phyloP scores from a whole-genome alignment of 1,140 invertebrate genomes.

The Drusus annulatus region DNA sequence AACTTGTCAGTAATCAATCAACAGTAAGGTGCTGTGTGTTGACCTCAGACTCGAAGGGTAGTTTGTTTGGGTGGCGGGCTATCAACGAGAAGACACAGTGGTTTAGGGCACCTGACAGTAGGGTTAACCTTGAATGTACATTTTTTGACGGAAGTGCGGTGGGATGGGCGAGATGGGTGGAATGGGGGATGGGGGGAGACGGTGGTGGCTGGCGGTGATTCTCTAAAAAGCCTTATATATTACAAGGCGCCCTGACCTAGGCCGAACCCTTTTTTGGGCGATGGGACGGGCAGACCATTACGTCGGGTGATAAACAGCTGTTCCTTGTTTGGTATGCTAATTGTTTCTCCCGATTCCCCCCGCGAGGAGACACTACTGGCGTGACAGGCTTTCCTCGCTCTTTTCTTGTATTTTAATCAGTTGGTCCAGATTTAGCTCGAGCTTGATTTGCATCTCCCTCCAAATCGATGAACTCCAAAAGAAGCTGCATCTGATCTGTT shows the following conservation, averaged over 20 bases:
- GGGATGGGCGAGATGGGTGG: not conserved
- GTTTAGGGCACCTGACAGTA: not conserved
- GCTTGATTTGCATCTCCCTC: no score
- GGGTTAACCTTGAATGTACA: slow-evolving; percentile 13
- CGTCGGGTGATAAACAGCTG: slow-evolving; percentile 39
- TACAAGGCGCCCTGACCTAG: slow-evolving; percentile 33
- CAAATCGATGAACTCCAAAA: no score
- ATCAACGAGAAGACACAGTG: no score
- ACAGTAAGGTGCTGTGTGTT: no score
- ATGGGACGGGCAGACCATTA: slow-evolving; percentile 16
- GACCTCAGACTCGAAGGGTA: no score
- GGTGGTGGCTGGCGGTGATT: not conserved
- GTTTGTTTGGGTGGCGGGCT: no score
- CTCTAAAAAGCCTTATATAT: slow-evolving; percentile 31
- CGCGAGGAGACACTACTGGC: no score
- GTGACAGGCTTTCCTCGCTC: no score
- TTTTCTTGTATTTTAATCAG: no score
- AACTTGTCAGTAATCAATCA: no score
- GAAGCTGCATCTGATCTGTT: no score
- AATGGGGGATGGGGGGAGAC: not conserved
- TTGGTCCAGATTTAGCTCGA: no score
- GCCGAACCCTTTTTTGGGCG: slow-evolving; percentile 33
- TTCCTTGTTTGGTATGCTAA: slow-evolving; percentile 41
- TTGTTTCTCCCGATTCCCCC: not conserved
- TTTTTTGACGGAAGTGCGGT: slow-evolving; percentile 7